A percentile compares a stretch with the other conserved stretches of the same genome.
phyloP scores from a whole-genome alignment of 2,888 invertebrate genomes.

The Orchestes rusci region DNA sequence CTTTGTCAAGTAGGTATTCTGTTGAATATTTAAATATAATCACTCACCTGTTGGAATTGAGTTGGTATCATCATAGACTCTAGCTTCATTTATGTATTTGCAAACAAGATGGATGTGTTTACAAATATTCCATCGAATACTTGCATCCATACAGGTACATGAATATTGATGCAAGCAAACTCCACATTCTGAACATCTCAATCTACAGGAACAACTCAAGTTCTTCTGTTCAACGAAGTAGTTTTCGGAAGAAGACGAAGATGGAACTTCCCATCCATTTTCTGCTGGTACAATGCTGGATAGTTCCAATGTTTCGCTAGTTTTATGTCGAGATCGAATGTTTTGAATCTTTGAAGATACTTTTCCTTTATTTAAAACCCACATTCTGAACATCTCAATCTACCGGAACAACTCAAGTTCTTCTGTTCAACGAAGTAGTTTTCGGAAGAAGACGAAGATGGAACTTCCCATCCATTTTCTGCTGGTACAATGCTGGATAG shows the following conservation, averaged over 20 bases:
- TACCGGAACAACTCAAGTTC: conserved; percentile 11
- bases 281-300: conserved; percentile 1
- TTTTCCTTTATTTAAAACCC: too few species aligned
- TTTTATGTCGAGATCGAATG: neutral
- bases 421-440: conserved; percentile 8
- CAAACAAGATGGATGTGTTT: conserved; percentile 4
- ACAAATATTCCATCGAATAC: conserved; percentile 5
- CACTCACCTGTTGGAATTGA: too few species aligned
- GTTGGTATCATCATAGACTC: too few species aligned
- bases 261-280: conserved; percentile 9
- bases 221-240: conserved; percentile 7
- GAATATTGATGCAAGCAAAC: conserved; percentile 17
- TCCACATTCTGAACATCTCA: conserved; percentile 15
- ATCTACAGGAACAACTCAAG: conserved; percentile 12
- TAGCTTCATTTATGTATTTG: conserved; percentile 1
- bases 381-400: conserved; percentile 16
- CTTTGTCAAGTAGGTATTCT: too few species aligned
- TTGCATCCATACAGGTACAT: conserved; percentile 18
- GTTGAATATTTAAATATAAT: too few species aligned
- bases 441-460: conserved; percentile 2
- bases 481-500: conserved; percentile 8
- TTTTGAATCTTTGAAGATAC: too few species aligned
- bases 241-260: conserved; percentile 1
- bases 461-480: conserved; percentile 10
- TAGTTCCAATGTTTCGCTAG: neutral